Percentiles rank a stretch among this genome's conserved stretches.
phyloP scores from a whole-genome alignment of 1,140 invertebrate species.

The Cyclargus thomasi region DNA sequence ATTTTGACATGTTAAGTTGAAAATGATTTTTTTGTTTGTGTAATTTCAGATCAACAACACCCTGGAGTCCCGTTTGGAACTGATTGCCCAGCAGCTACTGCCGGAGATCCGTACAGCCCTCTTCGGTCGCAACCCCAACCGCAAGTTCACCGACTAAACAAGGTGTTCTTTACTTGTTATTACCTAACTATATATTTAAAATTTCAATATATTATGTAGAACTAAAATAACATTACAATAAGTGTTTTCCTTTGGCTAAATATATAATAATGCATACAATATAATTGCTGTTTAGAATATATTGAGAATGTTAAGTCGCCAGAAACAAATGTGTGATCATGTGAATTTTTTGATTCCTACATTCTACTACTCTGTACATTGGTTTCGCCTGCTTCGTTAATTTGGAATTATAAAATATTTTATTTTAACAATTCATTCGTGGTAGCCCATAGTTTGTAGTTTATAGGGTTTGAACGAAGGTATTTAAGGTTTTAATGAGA shows the following conservation, averaged over 20 bases:
- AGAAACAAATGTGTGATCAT: conserved; percentile 61
- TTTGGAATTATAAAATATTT: conserved; percentile 41
- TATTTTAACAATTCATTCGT: conserved; percentile 69
- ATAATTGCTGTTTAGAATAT: conserved; percentile 60
- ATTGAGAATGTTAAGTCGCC: conserved; percentile 50
- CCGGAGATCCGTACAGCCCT: conserved; percentile 95
- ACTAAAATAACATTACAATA: conserved; percentile 59
- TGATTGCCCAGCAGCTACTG: conserved; percentile 94
- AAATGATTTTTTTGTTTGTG: conserved; percentile 16
- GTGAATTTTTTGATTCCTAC: conserved; percentile 48
- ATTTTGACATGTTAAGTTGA: too few species aligned
- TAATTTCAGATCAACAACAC: conserved; percentile 90
- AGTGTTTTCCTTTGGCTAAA: conserved; percentile 72
- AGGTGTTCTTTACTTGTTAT: conserved; percentile 46
- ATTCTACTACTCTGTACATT: conserved; percentile 46
- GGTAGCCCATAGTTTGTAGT: conserved; percentile 53
- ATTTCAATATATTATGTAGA: conserved; percentile 51
- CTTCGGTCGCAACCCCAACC: conserved; percentile 96
- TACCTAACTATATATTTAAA: conserved; percentile 59
- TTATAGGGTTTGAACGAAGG: conserved; percentile 58
- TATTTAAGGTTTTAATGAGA: conserved; percentile 51
- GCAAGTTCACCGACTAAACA: conserved; percentile 96
- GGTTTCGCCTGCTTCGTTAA: conserved; percentile 52
- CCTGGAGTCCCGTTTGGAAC: conserved; percentile 93
- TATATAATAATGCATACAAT: conserved; percentile 68